Evolutionary conservation across 2,797 vertebrate species (phyloP).

Genomic region (Gymnocypris eckloni): DNA sequence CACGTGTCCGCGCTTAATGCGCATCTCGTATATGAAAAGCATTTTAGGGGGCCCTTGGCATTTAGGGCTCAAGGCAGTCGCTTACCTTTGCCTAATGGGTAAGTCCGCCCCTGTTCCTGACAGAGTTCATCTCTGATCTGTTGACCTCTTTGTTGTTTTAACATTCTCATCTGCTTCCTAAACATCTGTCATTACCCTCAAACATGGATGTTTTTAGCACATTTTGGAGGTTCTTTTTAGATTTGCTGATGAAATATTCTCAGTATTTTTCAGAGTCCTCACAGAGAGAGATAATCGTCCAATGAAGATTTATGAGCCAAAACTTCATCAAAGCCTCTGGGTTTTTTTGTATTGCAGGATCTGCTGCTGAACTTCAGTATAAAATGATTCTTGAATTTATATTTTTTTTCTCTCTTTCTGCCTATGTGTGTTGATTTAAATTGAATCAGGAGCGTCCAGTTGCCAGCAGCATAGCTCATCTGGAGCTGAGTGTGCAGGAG

Average conservation of each 20-base stretch:
- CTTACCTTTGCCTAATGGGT: no score
- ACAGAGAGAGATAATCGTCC: background rate
- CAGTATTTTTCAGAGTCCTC: background rate
- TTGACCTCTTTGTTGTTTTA: background rate
- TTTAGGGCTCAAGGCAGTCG: no score
- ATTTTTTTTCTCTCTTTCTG: slow-evolving; percentile 18
- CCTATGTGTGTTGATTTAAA: background rate
- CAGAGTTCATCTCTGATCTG: background rate
- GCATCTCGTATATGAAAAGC: no score
- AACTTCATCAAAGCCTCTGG: slow-evolving; percentile 8
- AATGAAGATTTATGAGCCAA: background rate
- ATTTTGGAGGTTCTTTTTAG: slow-evolving; percentile 6
- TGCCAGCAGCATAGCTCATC: slow-evolving; percentile 80
- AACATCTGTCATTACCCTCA: slow-evolving; percentile 10
- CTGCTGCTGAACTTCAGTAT: background rate
- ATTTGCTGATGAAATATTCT: slow-evolving; percentile 18
- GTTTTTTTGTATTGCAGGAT: slow-evolving; percentile 11
- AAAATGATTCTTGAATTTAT: background rate
- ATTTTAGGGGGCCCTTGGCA: no score
- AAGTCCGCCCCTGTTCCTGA: background rate
- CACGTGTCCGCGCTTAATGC: no score
- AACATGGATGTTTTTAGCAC: background rate
- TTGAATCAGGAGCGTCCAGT: slow-evolving; percentile 68
- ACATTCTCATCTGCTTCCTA: background rate
- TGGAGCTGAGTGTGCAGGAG: slow-evolving; percentile 80